A percentile compares a stretch with the other conserved stretches of the same genome.
phyloP scores from a whole-genome alignment of 2,888 invertebrate species.

The Pimpla rufipes region DNA sequence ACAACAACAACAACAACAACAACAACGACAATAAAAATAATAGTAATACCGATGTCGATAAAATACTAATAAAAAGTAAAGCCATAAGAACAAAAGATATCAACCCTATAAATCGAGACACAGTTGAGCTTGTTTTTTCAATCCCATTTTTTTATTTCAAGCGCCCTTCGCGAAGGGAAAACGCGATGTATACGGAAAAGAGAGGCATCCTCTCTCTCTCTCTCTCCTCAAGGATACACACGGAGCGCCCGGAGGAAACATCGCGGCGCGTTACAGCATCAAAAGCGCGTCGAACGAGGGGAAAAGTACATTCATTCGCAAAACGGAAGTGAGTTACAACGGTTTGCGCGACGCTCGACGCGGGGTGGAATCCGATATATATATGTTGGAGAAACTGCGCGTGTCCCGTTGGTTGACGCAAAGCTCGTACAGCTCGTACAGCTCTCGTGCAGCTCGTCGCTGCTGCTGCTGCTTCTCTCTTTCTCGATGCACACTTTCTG shows the following conservation, averaged over 20 bases:
- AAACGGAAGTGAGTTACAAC: background rate
- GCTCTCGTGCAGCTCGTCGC: too few species aligned
- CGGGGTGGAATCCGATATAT: conserved; percentile 47
- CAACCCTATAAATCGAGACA: background rate
- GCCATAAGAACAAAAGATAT: background rate
- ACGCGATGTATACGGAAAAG: background rate
- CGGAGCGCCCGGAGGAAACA: background rate
- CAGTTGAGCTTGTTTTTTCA: too few species aligned
- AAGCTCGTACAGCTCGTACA: too few species aligned
- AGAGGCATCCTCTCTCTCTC: too few species aligned
- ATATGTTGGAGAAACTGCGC: conserved; percentile 41
- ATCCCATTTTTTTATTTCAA: too few species aligned
- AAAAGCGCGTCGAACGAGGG: background rate
- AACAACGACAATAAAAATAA: too few species aligned
- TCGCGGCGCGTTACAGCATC: background rate
- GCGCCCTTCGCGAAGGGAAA: too few species aligned
- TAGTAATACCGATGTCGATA: too few species aligned
- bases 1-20: too few species aligned
- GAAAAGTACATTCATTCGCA: conserved; percentile 22
- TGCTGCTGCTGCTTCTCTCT: background rate
- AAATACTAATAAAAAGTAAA: background rate
- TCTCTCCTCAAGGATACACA: background rate
- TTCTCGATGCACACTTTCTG: background rate
- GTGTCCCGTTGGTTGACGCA: conserved; percentile 5
- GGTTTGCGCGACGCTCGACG: background rate